Percentiles rank a stretch among this genome's conserved stretches.
These are phyloP conservation scores for Heliconius hortense DNA, from an alignment of 2,888 invertebrate genomes.

Conservation along the genomic window DNA sequence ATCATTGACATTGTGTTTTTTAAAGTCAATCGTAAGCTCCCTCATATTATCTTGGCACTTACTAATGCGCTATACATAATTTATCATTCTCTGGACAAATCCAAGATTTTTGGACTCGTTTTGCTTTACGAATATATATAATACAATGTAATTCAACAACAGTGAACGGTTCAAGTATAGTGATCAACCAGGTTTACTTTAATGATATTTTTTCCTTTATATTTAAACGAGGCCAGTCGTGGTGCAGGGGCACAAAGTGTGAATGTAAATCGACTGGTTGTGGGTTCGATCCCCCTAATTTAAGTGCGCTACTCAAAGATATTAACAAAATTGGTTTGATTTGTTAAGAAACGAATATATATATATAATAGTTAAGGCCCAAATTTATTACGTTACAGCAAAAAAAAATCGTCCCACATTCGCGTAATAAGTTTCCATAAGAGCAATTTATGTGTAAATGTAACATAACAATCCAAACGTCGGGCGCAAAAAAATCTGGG, in stretches of 20 bases:
- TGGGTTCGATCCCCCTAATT: no score
- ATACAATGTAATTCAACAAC: background rate
- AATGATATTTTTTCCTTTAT: no score
- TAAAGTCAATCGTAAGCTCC: constrained; percentile 6
- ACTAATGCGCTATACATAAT: background rate
- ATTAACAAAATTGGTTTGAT: background rate
- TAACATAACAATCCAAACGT: constrained; percentile 17
- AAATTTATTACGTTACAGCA: background rate
- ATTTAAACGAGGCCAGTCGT: no score
- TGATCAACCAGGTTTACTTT: no score
- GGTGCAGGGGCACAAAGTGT: no score
- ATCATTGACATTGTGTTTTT: constrained; percentile 14
- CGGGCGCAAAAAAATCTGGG: constrained; percentile 5
- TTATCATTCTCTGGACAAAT: background rate
- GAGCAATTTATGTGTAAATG: constrained; percentile 21
- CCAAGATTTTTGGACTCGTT: background rate
- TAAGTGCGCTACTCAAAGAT: background rate
- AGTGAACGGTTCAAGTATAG: background rate
- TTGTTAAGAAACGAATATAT: background rate
- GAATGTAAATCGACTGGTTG: no score
- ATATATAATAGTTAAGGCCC: background rate
- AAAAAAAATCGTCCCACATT: constrained; percentile 15
- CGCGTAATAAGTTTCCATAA: constrained; percentile 11
- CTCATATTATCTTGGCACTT: background rate
- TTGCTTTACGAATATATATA: background rate